Conservation (phyloP, 30 jellyfish, hydroid and myxozoan species). For the Aurelia sp. region DNA sequence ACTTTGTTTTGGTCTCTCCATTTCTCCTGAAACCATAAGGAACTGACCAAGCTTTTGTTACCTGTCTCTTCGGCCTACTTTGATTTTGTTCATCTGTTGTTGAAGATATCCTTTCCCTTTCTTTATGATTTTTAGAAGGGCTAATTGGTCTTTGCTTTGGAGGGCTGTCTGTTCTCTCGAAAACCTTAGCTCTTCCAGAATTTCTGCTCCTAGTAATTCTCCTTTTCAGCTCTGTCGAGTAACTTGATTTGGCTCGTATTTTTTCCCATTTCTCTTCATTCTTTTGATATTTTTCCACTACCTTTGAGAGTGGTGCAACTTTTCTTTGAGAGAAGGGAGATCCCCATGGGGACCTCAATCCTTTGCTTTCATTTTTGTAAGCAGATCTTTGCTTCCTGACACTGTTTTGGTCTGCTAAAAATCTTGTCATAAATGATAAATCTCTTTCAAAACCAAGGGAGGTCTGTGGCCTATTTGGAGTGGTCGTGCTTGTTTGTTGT, state of each 20-base stretch:
- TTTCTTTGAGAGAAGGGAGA: background rate
- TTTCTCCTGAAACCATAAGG: background rate
- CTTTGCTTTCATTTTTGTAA: background rate
- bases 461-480: slow-evolving; percentile 53
- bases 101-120: background rate
- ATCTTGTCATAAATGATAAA: slow-evolving; percentile 7
- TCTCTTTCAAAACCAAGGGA: slow-evolving; percentile 75
- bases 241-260: slow-evolving; percentile 9
- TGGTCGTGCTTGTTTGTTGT: background rate
- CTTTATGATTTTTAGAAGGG: background rate
- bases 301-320: slow-evolving; percentile 32
- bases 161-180: background rate
- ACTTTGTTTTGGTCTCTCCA: no score
- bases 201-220: background rate
- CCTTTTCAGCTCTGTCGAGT: background rate
- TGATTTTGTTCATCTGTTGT: background rate
- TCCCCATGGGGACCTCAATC: background rate
- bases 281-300: slow-evolving; percentile 15
- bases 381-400: background rate
- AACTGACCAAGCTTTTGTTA: slow-evolving; percentile 25
- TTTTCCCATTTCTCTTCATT: slow-evolving; percentile 43
- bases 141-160: background rate
- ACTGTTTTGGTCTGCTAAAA: background rate
- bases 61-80: background rate
- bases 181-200: background rate